Evolutionary conservation across 2,888 invertebrate genomes (phyloP).

Genomic region (Holacanthella duospinosa): DNA sequence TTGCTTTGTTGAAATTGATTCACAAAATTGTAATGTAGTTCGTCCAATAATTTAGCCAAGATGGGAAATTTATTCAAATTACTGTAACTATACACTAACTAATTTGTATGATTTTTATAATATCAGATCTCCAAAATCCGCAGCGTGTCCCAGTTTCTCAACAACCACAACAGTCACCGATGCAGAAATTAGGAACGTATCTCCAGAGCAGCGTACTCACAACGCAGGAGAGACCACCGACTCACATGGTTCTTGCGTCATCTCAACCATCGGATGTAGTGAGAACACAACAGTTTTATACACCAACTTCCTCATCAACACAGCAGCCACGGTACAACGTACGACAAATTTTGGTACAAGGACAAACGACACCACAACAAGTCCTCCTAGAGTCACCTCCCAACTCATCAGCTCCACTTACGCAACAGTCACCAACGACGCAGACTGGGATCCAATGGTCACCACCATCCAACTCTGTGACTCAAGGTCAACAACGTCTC

Average conservation of each 20-base stretch:
- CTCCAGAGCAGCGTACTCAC: neutral
- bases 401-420: neutral
- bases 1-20: no score
- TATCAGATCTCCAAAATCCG: no score
- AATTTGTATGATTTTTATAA: no score
- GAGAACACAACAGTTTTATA: conserved; percentile 7
- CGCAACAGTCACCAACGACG: neutral
- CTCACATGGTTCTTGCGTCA: no score
- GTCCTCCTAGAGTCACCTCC: neutral
- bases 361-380: neutral
- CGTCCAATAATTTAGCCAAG: no score
- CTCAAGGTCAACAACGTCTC: neutral
- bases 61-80: no score
- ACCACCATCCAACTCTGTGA: neutral
- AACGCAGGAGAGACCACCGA: neutral
- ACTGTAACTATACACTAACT: no score
- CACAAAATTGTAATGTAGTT: no score
- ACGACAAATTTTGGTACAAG: neutral
- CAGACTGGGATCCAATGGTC: neutral
- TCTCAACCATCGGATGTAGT: neutral
- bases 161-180: conserved; percentile 14
- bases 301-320: neutral
- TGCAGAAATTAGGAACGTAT: conserved; percentile 15
- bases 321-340: neutral
- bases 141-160: no score